These are phyloP conservation scores for Achatina immaculata DNA, from an alignment of 1,140 invertebrate species.

Conservation along the genomic window DNA sequence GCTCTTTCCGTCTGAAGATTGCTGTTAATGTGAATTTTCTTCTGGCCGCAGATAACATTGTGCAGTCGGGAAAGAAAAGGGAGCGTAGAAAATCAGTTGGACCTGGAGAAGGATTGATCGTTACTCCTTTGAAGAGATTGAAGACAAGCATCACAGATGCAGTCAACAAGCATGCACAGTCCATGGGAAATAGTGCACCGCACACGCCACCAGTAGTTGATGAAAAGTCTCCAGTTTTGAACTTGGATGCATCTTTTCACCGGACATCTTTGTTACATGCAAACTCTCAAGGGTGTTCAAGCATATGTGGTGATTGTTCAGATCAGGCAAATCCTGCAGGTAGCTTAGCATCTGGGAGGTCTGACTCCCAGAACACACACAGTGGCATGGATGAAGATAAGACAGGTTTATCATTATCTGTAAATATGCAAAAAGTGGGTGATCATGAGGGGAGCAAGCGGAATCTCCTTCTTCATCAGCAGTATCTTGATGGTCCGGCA, in stretches of 20 bases:
- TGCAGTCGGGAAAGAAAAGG: constrained; percentile 21
- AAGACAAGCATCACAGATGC: constrained; percentile 34
- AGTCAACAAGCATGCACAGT: constrained; percentile 32
- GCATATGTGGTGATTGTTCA: neutral
- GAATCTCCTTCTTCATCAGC: neutral
- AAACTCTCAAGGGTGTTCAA: neutral
- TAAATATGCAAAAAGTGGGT: neutral
- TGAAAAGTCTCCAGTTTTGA: neutral
- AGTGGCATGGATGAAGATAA: neutral
- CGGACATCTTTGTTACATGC: neutral
- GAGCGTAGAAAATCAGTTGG: constrained; percentile 12
- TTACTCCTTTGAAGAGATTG: constrained; percentile 30
- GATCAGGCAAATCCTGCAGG: neutral
- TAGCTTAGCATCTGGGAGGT: neutral
- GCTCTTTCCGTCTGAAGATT: too few species aligned
- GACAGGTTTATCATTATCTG: neutral
- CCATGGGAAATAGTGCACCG: neutral
- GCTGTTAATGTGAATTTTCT: too few species aligned
- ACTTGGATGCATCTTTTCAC: neutral
- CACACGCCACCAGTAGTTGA: neutral
- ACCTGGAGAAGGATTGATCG: constrained; percentile 9
- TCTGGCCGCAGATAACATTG: neutral
- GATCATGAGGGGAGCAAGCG: neutral
- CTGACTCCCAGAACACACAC: neutral
- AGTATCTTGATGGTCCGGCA: neutral